Conservation (phyloP, 2,113 vertebrate genomes). For the Ptychochromis oligacanthus region DNA sequence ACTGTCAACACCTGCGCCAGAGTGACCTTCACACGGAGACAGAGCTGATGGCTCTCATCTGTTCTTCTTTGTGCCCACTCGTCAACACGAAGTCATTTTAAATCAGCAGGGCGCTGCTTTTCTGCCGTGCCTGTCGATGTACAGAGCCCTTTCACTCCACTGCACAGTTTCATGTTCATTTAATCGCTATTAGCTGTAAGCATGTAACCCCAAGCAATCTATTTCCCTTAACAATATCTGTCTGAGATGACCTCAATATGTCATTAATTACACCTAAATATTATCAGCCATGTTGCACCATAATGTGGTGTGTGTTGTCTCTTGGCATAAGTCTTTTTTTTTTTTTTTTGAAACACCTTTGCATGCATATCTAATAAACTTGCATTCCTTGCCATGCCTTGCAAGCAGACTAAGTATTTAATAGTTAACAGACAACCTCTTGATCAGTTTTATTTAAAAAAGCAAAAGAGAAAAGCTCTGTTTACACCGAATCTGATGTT, state of each 20-base stretch:
- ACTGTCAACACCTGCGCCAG: conserved; percentile 80
- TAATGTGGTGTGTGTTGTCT: not conserved
- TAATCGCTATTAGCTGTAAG: conserved; percentile 47
- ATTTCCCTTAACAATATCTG: not conserved
- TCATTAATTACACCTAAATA: not conserved
- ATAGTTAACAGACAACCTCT: not conserved
- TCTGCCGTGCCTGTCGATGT: conserved; percentile 28
- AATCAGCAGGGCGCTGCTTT: conserved; percentile 5
- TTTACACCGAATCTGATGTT: not conserved
- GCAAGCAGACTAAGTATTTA: not conserved
- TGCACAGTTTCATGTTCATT: conserved; percentile 56
- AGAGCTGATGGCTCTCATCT: conserved; percentile 85
- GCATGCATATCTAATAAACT: not conserved
- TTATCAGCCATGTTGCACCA: too few species aligned
- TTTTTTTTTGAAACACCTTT: too few species aligned
- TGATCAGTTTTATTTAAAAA: not conserved
- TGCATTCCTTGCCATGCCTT: not conserved
- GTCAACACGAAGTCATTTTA: conserved; percentile 59
- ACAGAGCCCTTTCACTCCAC: conserved; percentile 46
- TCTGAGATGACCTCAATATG: not conserved
- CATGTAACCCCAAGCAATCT: not conserved
- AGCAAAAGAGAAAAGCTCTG: too few species aligned
- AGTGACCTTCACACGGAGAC: conserved; percentile 88
- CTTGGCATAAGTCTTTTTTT: not conserved
- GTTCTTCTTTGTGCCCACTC: conserved; percentile 76